Conservation (phyloP, 2,888 invertebrate species). For the Gnatocerus cornutus region DNA sequence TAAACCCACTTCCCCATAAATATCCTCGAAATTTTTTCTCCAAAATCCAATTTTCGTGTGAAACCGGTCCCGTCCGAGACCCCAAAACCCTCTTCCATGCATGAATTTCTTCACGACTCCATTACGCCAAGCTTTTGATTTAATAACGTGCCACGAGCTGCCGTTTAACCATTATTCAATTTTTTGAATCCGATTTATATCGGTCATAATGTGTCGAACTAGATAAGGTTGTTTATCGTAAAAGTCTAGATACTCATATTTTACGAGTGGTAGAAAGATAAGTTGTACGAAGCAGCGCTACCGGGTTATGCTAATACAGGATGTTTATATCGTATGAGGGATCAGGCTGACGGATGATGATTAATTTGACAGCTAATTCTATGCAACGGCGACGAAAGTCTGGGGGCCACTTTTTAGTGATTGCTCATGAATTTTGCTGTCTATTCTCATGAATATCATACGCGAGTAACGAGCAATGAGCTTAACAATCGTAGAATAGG, state of each 20-base stretch:
- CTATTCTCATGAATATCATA: conserved; percentile 48
- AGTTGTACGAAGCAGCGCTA: conserved; percentile 44
- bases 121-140: conserved; percentile 2
- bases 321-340: conserved; percentile 56
- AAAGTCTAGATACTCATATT: conserved; percentile 26
- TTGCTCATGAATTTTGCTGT: conserved; percentile 55
- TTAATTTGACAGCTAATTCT: conserved; percentile 61
- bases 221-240: conserved; percentile 25
- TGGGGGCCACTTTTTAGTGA: conserved; percentile 55
- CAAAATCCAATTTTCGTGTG: too few species aligned
- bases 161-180: conserved; percentile 3
- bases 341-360: conserved; percentile 61
- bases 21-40: too few species aligned
- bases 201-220: conserved; percentile 4
- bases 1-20: too few species aligned
- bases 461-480: not conserved
- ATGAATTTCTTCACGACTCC: not conserved
- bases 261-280: conserved; percentile 24
- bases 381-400: conserved; percentile 50
- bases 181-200: conserved; percentile 5
- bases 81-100: too few species aligned
- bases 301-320: conserved; percentile 56
- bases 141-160: conserved; percentile 2
- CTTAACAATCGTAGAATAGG: too few species aligned
- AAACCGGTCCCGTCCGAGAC: too few species aligned